Evolutionary conservation across 1,140 invertebrate genomes (phyloP).

Genomic region (Carposina sasakii): DNA sequence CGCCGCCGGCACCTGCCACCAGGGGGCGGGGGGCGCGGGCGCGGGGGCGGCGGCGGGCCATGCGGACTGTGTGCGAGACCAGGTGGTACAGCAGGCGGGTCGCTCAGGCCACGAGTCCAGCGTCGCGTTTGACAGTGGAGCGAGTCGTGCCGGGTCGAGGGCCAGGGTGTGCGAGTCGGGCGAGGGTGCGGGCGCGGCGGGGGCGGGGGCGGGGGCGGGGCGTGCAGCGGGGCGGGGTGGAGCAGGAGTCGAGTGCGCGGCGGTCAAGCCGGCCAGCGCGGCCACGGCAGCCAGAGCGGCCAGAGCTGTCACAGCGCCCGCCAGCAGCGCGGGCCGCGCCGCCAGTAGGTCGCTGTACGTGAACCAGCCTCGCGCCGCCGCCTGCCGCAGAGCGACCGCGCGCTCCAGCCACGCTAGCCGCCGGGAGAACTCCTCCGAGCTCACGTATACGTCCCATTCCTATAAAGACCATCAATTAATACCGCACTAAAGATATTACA

Average conservation of each 20-base stretch:
- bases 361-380: conserved; percentile 84
- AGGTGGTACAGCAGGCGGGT: conserved; percentile 12
- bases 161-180: conserved; percentile 10
- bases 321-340: conserved; percentile 73
- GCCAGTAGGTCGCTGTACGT: conserved; percentile 87
- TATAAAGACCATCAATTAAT: conserved; percentile 56
- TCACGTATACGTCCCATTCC: conserved; percentile 90
- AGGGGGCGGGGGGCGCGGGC: conserved; percentile 10
- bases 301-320: conserved; percentile 58
- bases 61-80: conserved; percentile 10
- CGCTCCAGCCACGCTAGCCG: conserved; percentile 78
- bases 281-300: conserved; percentile 77
- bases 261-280: conserved; percentile 79
- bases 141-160: not conserved
- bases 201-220: not conserved
- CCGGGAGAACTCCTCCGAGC: conserved; percentile 80
- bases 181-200: conserved; percentile 9
- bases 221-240: conserved; percentile 20
- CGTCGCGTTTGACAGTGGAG: conserved; percentile 3
- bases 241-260: conserved; percentile 76
- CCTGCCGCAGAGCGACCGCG: conserved; percentile 81
- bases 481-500: not conserved
- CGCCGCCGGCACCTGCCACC: conserved; percentile 23
- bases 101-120: conserved; percentile 1
- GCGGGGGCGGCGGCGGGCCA: conserved; percentile 31